Conservation (phyloP, 2,888 invertebrate genomes). For the Dasysyrphus albostriatus region DNA sequence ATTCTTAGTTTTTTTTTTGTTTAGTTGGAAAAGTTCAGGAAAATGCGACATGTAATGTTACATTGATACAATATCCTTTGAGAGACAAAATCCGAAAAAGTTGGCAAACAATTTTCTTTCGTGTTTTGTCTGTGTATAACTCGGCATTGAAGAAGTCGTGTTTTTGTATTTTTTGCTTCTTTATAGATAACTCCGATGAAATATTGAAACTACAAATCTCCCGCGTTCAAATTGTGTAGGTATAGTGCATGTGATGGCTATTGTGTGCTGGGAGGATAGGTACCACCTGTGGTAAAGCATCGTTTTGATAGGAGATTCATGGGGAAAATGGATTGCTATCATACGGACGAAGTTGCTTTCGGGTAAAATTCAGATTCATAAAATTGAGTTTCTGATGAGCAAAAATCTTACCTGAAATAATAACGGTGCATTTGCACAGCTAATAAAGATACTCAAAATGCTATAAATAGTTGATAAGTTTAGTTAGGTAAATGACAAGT, state of each 20-base stretch:
- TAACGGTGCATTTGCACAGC: no score
- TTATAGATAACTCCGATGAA: slow-evolving; percentile 43
- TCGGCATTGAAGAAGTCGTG: neutral
- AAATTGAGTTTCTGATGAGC: neutral
- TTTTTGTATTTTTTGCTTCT: slow-evolving; percentile 16
- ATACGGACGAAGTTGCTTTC: neutral
- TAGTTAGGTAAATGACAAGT: no score
- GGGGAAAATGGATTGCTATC: neutral
- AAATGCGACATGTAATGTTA: slow-evolving; percentile 44
- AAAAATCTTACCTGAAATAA: no score
- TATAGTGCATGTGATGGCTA: slow-evolving; percentile 31
- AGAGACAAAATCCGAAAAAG: slow-evolving; percentile 40
- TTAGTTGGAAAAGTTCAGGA: slow-evolving; percentile 21
- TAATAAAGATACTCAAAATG: no score
- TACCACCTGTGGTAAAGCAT: slow-evolving; percentile 29
- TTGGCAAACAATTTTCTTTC: slow-evolving; percentile 69
- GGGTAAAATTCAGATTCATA: neutral
- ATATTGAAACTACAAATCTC: slow-evolving; percentile 49
- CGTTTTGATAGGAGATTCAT: slow-evolving; percentile 21
- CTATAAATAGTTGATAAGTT: no score
- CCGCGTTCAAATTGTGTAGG: slow-evolving; percentile 24
- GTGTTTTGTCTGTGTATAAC: slow-evolving; percentile 45
- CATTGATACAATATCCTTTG: slow-evolving; percentile 48
- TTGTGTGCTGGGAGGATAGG: slow-evolving; percentile 4
- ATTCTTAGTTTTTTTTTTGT: neutral